phyloP scores from a whole-genome alignment of 30 jellyfish, hydroid and myxozoan genomes.

The Cassiopea andromeda region DNA sequence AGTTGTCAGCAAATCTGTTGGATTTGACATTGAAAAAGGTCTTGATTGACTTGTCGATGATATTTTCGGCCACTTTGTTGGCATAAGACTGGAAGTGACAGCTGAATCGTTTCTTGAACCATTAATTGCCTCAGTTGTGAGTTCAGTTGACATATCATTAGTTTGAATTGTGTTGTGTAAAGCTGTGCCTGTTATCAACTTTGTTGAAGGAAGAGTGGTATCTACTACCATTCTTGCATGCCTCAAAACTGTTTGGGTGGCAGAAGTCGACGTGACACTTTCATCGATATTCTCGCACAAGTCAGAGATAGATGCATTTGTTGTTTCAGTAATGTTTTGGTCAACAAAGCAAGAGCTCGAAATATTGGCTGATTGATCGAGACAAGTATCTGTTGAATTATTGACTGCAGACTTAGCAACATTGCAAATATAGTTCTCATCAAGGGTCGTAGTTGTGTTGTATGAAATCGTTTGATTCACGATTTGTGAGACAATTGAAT shows the following conservation, averaged over 20 bases:
- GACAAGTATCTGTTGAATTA: background rate
- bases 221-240: background rate
- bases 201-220: background rate
- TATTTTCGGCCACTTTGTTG: background rate
- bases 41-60: background rate
- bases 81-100: background rate
- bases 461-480: conserved; percentile 4
- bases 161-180: background rate
- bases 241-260: background rate
- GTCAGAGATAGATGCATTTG: conserved; percentile 3
- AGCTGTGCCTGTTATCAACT: background rate
- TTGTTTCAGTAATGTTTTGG: background rate
- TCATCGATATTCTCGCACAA: conserved; percentile 6
- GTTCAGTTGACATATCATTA: background rate
- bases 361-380: background rate
- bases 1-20: conserved; percentile 10
- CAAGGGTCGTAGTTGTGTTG: background rate
- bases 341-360: background rate
- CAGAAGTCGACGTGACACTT: background rate
- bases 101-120: background rate
- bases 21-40: background rate
- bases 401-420: background rate
- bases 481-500: background rate
- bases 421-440: background rate
- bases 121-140: background rate